These are phyloP conservation scores for Rhinella marina DNA, from an alignment of 2,797 vertebrate genomes.

Conservation along the genomic window DNA sequence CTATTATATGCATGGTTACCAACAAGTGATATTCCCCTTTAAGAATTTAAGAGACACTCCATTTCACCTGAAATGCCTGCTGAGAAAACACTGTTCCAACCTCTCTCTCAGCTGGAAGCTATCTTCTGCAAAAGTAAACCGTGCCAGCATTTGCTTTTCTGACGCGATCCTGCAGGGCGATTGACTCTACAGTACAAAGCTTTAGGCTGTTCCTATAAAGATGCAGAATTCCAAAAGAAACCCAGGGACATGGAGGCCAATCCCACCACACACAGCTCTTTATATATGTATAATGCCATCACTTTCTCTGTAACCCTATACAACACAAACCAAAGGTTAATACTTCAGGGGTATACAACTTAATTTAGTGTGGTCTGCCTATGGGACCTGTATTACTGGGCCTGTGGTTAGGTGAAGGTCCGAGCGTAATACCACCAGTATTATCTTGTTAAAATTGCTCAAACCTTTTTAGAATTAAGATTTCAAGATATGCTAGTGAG, in stretches of 20 bases:
- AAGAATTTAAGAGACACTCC: background rate
- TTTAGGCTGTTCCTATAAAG: slow-evolving; percentile 8
- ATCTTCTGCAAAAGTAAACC: background rate
- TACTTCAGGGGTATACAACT: no score
- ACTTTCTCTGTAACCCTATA: background rate
- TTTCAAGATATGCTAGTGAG: no score
- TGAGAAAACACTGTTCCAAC: slow-evolving; percentile 22
- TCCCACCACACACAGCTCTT: background rate
- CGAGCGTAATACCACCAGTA: no score
- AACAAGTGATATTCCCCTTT: slow-evolving; percentile 5
- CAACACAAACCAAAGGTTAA: background rate
- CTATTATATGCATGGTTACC: slow-evolving; percentile 6
- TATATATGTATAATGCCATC: background rate
- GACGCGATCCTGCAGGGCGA: slow-evolving; percentile 18
- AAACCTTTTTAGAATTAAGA: no score
- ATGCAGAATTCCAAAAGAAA: background rate
- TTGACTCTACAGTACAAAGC: background rate
- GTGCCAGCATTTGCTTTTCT: slow-evolving; percentile 17
- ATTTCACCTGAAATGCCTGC: slow-evolving; percentile 15
- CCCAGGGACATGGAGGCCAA: background rate
- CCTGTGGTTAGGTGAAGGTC: no score
- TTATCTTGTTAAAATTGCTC: no score
- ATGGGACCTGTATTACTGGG: no score
- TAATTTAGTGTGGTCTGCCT: no score
- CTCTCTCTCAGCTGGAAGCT: slow-evolving; percentile 13